Conservation (phyloP, 92 coral and sea anemone species). For the Galaxea fascicularis region DNA sequence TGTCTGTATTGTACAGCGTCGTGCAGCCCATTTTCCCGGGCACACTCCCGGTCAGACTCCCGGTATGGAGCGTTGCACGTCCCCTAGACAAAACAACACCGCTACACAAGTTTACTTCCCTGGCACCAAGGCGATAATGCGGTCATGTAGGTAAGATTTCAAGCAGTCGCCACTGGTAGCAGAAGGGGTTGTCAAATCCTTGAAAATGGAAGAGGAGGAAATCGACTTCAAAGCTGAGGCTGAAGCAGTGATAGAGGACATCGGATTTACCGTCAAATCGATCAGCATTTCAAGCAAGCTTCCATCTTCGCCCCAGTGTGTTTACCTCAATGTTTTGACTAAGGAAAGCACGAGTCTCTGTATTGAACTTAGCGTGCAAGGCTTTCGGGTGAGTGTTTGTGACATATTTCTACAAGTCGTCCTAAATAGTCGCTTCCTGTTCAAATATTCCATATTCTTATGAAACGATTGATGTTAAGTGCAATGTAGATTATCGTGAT, state of each 20-base stretch:
- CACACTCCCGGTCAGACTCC: too few species aligned
- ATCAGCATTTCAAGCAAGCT: conserved; percentile 78
- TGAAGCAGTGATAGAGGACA: conserved; percentile 77
- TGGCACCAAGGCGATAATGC: background rate
- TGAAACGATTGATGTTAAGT: too few species aligned
- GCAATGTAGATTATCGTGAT: too few species aligned
- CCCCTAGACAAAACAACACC: too few species aligned
- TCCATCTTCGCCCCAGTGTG: conserved; percentile 76
- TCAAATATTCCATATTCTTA: too few species aligned
- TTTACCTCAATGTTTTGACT: conserved; percentile 85
- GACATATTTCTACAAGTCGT: too few species aligned
- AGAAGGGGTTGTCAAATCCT: background rate
- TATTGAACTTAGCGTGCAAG: conserved; percentile 75
- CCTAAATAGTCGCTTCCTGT: too few species aligned
- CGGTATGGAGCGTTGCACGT: too few species aligned
- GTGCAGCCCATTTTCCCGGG: too few species aligned
- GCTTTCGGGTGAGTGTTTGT: conserved; percentile 78
- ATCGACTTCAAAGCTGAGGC: conserved; percentile 96
- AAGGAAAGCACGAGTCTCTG: conserved; percentile 75
- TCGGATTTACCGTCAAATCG: conserved; percentile 76
- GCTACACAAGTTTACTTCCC: too few species aligned
- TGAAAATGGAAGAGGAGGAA: conserved; percentile 82
- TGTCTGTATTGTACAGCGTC: background rate
- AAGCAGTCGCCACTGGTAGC: background rate
- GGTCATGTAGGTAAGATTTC: background rate